Conservation (phyloP, 2,113 vertebrate genomes). For the Lota lota region DNA sequence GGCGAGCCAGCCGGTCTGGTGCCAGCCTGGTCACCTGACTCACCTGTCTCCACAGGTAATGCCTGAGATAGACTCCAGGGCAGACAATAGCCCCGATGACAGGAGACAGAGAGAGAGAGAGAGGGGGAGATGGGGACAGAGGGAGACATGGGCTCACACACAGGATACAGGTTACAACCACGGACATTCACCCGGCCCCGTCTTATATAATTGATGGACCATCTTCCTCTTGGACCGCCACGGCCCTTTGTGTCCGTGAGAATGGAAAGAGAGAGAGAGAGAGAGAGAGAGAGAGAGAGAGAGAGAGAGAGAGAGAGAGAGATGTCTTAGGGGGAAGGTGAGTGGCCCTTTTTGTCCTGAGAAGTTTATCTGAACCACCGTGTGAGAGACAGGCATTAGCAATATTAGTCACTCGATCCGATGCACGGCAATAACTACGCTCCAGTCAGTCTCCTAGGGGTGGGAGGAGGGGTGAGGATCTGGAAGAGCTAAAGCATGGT, state of each 20-base stretch:
- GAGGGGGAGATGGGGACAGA: conserved; percentile 13
- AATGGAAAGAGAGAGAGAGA: conserved; percentile 5
- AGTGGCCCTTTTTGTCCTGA: no score
- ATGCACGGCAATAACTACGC: no score
- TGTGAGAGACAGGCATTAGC: no score
- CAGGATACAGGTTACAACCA: conserved; percentile 35
- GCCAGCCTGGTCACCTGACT: conserved; percentile 27
- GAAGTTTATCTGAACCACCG: no score
- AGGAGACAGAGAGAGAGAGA: conserved; percentile 19
- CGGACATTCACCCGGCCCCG: conserved; percentile 37
- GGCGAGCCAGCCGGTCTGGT: conserved; percentile 47
- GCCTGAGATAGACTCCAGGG: conserved; percentile 22
- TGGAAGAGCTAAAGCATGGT: conserved; percentile 32
- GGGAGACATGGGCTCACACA: conserved; percentile 23
- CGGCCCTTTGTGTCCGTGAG: conserved; percentile 46
- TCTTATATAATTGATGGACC: conserved; percentile 52
- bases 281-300: conserved; percentile 13
- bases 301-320: conserved; percentile 11
- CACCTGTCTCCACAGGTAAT: conserved; percentile 44
- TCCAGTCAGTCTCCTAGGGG: no score
- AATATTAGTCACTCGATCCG: no score
- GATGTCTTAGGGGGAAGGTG: not conserved
- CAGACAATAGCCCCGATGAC: conserved; percentile 49
- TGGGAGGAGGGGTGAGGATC: conserved; percentile 2
- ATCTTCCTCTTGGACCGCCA: conserved; percentile 30